Evolutionary conservation across 2,113 vertebrate species (phyloP).

Genomic region (Apodemus speciosus): DNA sequence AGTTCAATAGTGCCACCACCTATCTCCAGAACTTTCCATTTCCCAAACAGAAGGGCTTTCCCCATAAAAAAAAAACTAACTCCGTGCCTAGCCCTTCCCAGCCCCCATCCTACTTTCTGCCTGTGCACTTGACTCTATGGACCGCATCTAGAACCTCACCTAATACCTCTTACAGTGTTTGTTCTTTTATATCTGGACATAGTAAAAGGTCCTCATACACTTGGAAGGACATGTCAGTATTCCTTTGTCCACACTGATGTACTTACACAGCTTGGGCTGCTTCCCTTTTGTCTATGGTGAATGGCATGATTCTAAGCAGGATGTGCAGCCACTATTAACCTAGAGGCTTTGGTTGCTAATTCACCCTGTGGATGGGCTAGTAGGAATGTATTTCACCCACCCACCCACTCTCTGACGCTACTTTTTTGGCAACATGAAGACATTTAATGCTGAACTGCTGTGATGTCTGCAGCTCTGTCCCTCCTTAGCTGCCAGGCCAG

Average conservation of each 20-base stretch:
- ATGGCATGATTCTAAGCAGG: neutral
- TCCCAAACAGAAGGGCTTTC: neutral
- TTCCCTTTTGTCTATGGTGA: neutral
- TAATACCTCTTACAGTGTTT: neutral
- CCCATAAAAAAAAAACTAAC: neutral
- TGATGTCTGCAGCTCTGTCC: neutral
- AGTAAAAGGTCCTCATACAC: too few relatives aligned
- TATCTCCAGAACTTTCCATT: neutral
- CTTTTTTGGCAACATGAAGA: neutral
- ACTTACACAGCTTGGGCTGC: neutral
- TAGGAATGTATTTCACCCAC: neutral
- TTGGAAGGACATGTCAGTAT: neutral
- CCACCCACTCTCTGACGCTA: neutral
- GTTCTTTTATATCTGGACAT: neutral
- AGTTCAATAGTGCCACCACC: neutral
- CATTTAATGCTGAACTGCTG: fast-evolving
- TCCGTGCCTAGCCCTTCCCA: too few relatives aligned
- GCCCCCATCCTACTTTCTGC: neutral
- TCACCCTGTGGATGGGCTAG: neutral
- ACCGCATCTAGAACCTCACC: neutral
- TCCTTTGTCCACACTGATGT: neutral
- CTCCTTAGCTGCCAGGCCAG: neutral
- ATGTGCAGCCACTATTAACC: fast-evolving
- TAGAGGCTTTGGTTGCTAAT: neutral
- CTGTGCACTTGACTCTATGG: neutral